Evolutionary conservation across 2,888 invertebrate genomes (phyloP).

Genomic region (Coecobrya sp.): DNA sequence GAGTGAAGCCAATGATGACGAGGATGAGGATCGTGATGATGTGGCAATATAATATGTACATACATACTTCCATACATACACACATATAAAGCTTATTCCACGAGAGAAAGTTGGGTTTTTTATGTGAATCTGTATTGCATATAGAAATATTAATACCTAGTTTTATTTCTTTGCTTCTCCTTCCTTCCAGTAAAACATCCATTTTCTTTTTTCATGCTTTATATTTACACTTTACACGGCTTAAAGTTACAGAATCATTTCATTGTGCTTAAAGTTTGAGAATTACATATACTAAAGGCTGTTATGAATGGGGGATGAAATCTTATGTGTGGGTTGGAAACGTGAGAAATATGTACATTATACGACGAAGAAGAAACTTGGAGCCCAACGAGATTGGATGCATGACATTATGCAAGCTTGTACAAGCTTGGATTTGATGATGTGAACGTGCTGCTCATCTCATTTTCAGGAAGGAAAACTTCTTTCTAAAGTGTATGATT

Average conservation of each 20-base stretch:
- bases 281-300: constrained; percentile 6
- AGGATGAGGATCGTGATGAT: constrained; percentile 29
- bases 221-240: constrained; percentile 19
- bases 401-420: constrained; percentile 50
- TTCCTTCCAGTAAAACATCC: constrained; percentile 17
- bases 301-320: not conserved
- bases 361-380: not conserved
- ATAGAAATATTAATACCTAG: not conserved
- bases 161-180: constrained; percentile 16
- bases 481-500: constrained; percentile 58
- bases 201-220: constrained; percentile 33
- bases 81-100: not conserved
- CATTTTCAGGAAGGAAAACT: constrained; percentile 46
- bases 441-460: constrained; percentile 63
- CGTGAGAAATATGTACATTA: not conserved
- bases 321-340: not conserved
- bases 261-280: constrained; percentile 24
- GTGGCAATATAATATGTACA: not conserved
- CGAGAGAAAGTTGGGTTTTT: not conserved
- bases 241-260: constrained; percentile 38
- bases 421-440: constrained; percentile 71
- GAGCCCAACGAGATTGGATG: not conserved
- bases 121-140: too few relatives aligned
- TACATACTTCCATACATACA: too few relatives aligned
- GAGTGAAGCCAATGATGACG: constrained; percentile 36